Conservation (phyloP, 2,113 vertebrate species). For the Nothocercus julius region DNA sequence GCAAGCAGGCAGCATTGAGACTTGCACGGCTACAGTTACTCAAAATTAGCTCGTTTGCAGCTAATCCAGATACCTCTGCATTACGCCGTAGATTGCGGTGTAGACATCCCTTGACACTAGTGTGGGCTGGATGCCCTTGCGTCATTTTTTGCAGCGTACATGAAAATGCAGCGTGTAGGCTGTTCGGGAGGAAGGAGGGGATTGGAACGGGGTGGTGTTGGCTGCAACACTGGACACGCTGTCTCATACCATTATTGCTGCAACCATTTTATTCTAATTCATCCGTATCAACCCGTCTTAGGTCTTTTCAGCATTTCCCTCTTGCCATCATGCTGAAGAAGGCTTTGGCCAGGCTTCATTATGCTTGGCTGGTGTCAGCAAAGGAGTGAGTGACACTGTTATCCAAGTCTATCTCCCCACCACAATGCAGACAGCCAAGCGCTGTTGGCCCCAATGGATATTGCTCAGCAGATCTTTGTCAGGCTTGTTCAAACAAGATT, state of each 20-base stretch:
- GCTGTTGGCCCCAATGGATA: conserved; percentile 30
- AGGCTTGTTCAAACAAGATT: conserved; percentile 65
- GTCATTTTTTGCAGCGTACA: not conserved
- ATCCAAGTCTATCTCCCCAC: conserved; percentile 43
- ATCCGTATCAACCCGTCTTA: not conserved
- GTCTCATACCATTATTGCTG: not conserved
- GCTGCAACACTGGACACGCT: fast-evolving
- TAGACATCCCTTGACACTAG: not conserved
- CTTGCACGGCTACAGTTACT: not conserved
- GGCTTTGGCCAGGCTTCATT: conserved; percentile 52
- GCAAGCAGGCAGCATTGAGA: not conserved
- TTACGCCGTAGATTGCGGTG: not conserved
- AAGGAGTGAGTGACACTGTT: conserved; percentile 27
- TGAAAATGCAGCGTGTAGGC: not conserved
- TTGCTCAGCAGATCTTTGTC: conserved; percentile 75
- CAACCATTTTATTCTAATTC: conserved; percentile 14
- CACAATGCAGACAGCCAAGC: conserved; percentile 36
- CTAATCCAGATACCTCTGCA: not conserved
- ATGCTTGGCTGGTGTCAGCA: conserved; percentile 27
- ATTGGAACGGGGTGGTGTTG: not conserved
- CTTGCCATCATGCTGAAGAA: conserved; percentile 23
- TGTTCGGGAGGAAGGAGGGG: not conserved
- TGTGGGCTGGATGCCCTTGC: not conserved
- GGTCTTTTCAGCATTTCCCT: conserved; percentile 18
- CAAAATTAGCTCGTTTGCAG: not conserved